phyloP scores from a whole-genome alignment of 2,113 vertebrate genomes.

The Eidolon helvum region DNA sequence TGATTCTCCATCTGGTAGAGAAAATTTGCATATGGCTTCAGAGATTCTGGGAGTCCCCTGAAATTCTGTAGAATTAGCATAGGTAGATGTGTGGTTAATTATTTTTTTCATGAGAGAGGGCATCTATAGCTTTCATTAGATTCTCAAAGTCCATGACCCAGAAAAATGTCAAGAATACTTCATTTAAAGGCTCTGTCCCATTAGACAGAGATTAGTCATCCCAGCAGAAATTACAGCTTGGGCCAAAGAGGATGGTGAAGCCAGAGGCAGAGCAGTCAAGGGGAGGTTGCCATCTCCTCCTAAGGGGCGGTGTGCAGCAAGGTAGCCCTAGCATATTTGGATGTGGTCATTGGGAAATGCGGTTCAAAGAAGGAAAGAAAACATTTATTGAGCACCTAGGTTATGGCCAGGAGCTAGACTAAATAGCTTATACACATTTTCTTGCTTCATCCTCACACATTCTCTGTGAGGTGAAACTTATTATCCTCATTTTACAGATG shows the following conservation, averaged over 20 bases:
- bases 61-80: not conserved
- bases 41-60: not conserved
- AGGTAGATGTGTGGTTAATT: not conserved
- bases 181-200: not conserved
- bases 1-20: not conserved
- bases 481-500: conserved; percentile 51
- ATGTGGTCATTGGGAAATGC: not conserved
- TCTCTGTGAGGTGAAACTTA: not conserved
- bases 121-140: not conserved
- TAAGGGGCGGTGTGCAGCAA: accelerated
- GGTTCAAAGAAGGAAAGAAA: not conserved
- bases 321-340: not conserved
- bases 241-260: not conserved
- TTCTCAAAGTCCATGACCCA: not conserved
- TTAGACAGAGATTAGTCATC: not conserved
- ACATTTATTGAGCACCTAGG: not conserved
- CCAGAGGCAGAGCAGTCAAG: not conserved
- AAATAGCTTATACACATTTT: accelerated
- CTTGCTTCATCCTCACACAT: not conserved
- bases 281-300: accelerated
- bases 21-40: not conserved
- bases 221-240: not conserved
- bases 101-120: not conserved
- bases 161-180: not conserved
- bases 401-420: not conserved